Base-by-base conservation (phyloP, 2,888 invertebrate species). In the Ectemnius continuus region DNA sequence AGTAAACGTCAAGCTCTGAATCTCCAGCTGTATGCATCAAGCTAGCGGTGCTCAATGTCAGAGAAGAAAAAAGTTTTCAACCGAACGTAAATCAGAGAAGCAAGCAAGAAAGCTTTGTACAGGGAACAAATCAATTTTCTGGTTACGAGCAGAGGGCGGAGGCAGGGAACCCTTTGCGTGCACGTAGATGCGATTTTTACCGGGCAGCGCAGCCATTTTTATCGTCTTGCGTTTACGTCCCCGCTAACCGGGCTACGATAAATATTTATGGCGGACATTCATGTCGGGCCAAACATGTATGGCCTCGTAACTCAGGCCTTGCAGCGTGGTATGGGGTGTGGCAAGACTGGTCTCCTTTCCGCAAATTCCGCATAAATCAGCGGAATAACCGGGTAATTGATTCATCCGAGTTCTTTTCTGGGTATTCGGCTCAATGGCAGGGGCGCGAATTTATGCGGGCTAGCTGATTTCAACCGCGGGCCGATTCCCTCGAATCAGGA, bases 261-360 rank as follows among this genome's bases (percentile, higher is more conserved):
- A 80, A 82, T 82, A 82, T 82, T 82, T 82, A 82, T 76, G 72
- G 64, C 59, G 66, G 62, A 11, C 67, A 60, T 66, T 28, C 61
- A 61, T 70, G 73, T 26, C 57, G 45, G 45, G 23, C 59, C 16
- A n/a, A 67, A 66, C 63, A 67, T 59, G 66, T 66, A 73, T 70
- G 70, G 60, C 60, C 72, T 69, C 80, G 80, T 78, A 80, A 80
- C 65, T 81, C 81, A 74, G 20, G 47, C 62, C 66, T 36, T 36
- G 36, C 8, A 36, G 36, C 36, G 2, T 2, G 36, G 36, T 36
- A 8, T 11, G 36, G 36, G 36, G 36, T 36, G 36, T 36, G 36
- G 36, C 58, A 68, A 62, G 69, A 61, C 65, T 70, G 64, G 73
- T 72, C 70, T 72, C 66, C 68, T 69, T 81, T 70, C 61, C 61